Percentiles rank a stretch among this genome's conserved stretches.
These are phyloP conservation scores for Dynastes grantii DNA, from an alignment of 2,888 invertebrate species.

Conservation along the genomic window DNA sequence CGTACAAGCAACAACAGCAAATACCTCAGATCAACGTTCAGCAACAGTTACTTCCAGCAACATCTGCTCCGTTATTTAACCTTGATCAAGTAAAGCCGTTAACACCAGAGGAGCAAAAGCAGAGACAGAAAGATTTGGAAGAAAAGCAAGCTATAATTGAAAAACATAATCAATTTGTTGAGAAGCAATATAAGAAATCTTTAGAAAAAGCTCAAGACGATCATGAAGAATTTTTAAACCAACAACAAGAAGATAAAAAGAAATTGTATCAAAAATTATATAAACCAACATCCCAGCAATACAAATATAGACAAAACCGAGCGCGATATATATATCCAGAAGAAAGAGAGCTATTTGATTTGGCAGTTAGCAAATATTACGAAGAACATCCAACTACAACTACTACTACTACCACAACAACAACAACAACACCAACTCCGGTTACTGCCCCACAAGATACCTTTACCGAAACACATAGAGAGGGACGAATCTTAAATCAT, in stretches of 20 bases:
- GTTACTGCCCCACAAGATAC: slow-evolving; percentile 59
- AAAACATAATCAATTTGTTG: slow-evolving; percentile 84
- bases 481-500: slow-evolving; percentile 66
- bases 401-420: slow-evolving; percentile 74
- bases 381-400: slow-evolving; percentile 80
- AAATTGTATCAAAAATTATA: slow-evolving; percentile 70
- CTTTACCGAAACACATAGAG: slow-evolving; percentile 57
- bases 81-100: slow-evolving; percentile 57
- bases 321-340: slow-evolving; percentile 75
- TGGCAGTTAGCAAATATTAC: slow-evolving; percentile 79
- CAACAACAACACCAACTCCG: slow-evolving; percentile 53
- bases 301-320: slow-evolving; percentile 63
- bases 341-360: slow-evolving; percentile 77
- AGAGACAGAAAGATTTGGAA: slow-evolving; percentile 79
- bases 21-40: slow-evolving; percentile 64
- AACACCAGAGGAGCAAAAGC: slow-evolving; percentile 74
- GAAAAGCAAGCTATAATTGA: slow-evolving; percentile 83
- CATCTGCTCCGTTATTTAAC: slow-evolving; percentile 65
- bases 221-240: slow-evolving; percentile 80
- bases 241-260: slow-evolving; percentile 79
- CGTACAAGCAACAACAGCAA: slow-evolving; percentile 65
- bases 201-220: slow-evolving; percentile 83
- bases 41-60: slow-evolving; percentile 69
- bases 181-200: slow-evolving; percentile 85
- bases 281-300: slow-evolving; percentile 63